Conservation (phyloP, 2,797 vertebrate species). For the Sebastes matsubarae region DNA sequence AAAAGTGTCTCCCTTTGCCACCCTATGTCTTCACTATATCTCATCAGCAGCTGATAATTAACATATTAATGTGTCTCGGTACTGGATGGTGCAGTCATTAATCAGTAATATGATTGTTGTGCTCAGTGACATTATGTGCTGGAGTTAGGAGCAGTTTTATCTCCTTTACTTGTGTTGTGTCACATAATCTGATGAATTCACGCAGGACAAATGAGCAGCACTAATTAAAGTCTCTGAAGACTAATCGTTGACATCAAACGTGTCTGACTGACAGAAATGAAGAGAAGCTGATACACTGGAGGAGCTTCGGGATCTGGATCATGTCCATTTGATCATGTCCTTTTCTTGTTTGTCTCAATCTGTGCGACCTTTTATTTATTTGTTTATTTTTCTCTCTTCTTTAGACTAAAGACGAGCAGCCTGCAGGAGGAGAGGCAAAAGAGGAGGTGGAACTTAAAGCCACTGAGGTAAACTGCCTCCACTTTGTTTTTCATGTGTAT, state of each 20-base stretch:
- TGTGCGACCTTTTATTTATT: constrained; percentile 27
- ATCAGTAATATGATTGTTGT: constrained; percentile 15
- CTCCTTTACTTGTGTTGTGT: background rate
- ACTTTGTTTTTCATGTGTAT: background rate
- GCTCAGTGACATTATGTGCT: background rate
- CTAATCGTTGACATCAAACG: background rate
- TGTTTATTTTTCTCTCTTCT: constrained; percentile 27
- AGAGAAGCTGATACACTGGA: background rate
- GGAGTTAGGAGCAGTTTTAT: background rate
- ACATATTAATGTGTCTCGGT: constrained; percentile 17
- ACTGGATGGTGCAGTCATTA: constrained; percentile 15
- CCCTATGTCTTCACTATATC: background rate
- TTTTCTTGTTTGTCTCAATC: background rate
- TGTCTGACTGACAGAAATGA: constrained; percentile 3
- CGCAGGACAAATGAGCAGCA: constrained; percentile 9
- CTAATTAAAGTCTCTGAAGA: constrained; percentile 19
- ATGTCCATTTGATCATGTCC: background rate
- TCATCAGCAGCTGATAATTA: constrained; percentile 26
- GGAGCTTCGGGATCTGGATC: background rate
- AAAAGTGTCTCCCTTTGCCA: constrained; percentile 4
- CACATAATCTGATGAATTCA: constrained; percentile 11
- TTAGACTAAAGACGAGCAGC: constrained; percentile 76
- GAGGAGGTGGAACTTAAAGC: constrained; percentile 44
- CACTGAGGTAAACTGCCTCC: constrained; percentile 67
- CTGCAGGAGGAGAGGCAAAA: constrained; percentile 43